Evolutionary conservation across 2,888 invertebrate genomes (phyloP).

Genomic region (Lasioglossum marginatum): DNA sequence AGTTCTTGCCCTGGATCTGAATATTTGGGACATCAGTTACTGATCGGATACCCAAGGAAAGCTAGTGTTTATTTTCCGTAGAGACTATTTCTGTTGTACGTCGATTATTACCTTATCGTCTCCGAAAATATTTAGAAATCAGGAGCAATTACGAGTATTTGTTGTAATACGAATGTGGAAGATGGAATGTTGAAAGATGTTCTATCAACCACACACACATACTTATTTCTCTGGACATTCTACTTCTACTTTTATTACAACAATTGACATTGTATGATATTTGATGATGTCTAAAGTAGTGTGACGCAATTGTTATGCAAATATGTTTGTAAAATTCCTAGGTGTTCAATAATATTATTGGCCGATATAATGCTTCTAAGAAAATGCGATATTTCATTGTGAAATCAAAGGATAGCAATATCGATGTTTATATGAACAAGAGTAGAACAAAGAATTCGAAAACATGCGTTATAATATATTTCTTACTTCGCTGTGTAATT

Average conservation of each 20-base stretch:
- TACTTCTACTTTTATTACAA: not conserved
- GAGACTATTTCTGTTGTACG: not conserved
- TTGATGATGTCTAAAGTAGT: too few species aligned
- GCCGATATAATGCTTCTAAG: not conserved
- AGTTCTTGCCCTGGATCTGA: not conserved
- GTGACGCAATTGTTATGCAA: not conserved
- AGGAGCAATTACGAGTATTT: not conserved
- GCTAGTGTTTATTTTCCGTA: not conserved
- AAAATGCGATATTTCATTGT: not conserved
- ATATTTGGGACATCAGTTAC: not conserved
- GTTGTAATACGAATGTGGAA: not conserved
- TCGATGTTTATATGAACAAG: not conserved
- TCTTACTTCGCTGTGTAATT: constrained; percentile 6
- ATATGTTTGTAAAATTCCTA: constrained; percentile 24
- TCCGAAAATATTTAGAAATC: not conserved
- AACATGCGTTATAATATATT: not conserved
- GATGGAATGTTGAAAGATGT: not conserved
- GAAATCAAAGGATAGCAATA: constrained; percentile 12
- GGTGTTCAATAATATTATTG: constrained; percentile 31
- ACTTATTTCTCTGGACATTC: not conserved
- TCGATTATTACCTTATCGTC: not conserved
- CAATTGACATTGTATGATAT: not conserved
- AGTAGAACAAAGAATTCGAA: not conserved
- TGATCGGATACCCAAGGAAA: not conserved
- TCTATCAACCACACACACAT: not conserved